phyloP scores from a whole-genome alignment of 2,797 vertebrate species.

The Epinephelus awoara region DNA sequence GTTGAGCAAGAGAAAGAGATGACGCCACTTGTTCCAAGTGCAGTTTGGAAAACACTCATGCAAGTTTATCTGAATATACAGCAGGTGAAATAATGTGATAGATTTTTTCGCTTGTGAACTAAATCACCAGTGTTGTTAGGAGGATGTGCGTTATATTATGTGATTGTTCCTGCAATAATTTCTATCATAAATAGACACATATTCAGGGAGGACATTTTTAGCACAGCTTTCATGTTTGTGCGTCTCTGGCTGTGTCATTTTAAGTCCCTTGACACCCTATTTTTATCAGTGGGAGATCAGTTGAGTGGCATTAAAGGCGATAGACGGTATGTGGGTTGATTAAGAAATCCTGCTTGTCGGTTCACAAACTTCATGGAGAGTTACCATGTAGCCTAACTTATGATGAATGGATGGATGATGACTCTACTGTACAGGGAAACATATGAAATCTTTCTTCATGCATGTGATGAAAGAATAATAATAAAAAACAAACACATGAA shows the following conservation, averaged over 20 bases:
- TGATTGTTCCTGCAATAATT: neutral
- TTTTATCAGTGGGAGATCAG: neutral
- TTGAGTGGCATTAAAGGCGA: constrained; percentile 27
- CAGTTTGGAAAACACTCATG: neutral
- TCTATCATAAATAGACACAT: neutral
- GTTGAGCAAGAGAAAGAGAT: neutral
- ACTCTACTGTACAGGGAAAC: no score
- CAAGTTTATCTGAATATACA: neutral
- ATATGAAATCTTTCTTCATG: no score
- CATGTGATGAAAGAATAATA: no score
- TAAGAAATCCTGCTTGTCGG: no score
- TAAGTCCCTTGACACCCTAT: neutral
- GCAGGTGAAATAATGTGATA: neutral
- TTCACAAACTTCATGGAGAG: no score
- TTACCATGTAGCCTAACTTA: no score
- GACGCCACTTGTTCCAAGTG: neutral
- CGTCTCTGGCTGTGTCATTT: neutral
- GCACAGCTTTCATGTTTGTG: neutral
- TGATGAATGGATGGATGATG: no score
- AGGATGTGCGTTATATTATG: neutral
- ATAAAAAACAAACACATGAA: no score
- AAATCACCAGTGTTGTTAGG: neutral
- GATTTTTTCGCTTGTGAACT: neutral
- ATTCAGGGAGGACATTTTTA: neutral
- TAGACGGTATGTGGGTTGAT: neutral